Base-by-base conservation (phyloP, 2,888 invertebrate species). In the Apodemia zela region DNA sequence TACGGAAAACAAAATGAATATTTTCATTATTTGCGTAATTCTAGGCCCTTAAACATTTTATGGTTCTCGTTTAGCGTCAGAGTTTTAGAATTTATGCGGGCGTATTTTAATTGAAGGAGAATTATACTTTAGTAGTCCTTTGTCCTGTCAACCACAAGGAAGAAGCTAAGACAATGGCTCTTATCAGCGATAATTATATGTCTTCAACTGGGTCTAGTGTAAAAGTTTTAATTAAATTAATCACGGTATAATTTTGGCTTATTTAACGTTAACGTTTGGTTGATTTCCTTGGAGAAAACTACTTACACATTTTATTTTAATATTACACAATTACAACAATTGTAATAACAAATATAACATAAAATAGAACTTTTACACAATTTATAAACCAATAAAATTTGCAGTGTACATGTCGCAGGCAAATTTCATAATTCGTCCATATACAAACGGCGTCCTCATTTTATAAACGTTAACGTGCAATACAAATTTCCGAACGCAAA, bases 51-150 rank as follows among this genome's bases (percentile, higher is more conserved):
- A 63, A 59, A 63, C 45, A 49, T 63, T 63, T 63, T 59, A 63
- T 60, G 60, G 25, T 29, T 45, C 15, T 59, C 63, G n/a, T 63
- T 63, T 59, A 59, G 59, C n/a, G 42, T 58, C 58, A 33, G 47
- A 47, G 59, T 18, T 59, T 45, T 45, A 63, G 59, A 59, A 49
- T 63, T 45, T 64, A 68, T 67, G 68, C 66, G 68, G 66, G 68
- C 60, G 63, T 69, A 68, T 69, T 68, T 66, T 67, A 68, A 68
- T 69, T 69, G 66, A 69, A 64, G 64, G 65, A 65, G 65, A 69
- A 66, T 66, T 63, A 66, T 65, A 64, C 61, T 68, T 69, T 63
- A 65, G 66, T 63, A 35, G 66, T 67, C 67, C 68, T 69, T 69
- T 68, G 68, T 69, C 64, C 67, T 65, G 66, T 63, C 64, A 65